Percentiles rank a stretch among this genome's conserved stretches.
These are phyloP conservation scores for Papilio xuthus DNA, from an alignment of 1,140 invertebrate species.

Conservation along the genomic window DNA sequence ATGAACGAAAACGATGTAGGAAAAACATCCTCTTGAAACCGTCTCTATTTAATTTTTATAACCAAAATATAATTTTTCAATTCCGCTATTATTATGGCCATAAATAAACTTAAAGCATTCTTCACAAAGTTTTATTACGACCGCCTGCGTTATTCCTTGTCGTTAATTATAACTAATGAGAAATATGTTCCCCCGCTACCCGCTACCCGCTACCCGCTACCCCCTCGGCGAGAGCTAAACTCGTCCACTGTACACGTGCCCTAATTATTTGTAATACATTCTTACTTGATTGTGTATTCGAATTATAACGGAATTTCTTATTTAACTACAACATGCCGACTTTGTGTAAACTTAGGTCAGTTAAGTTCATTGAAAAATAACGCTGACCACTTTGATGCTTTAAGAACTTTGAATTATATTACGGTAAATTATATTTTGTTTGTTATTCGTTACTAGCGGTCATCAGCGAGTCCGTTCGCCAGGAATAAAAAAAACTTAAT, in stretches of 20 bases:
- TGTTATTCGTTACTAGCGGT: too few species aligned
- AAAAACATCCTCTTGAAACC: too few species aligned
- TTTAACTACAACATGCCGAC: neutral
- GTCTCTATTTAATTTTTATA: too few species aligned
- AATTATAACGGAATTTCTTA: slow-evolving; percentile 9
- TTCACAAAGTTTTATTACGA: neutral
- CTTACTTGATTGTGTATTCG: neutral
- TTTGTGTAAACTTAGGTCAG: neutral
- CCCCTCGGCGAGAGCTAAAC: neutral
- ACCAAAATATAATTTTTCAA: neutral
- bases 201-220: neutral
- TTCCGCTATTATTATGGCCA: neutral
- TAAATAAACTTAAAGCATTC: neutral
- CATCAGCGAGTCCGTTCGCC: too few species aligned
- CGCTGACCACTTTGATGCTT: neutral
- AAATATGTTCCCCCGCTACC: neutral
- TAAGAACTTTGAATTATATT: neutral
- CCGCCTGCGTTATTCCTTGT: slow-evolving; percentile 13
- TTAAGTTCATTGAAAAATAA: slow-evolving; percentile 7
- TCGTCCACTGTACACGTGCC: neutral
- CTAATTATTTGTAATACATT: slow-evolving; percentile 7
- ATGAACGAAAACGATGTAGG: too few species aligned
- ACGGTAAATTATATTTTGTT: too few species aligned
- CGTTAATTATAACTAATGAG: slow-evolving; percentile 21
- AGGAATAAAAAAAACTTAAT: too few species aligned